Conservation (phyloP, 2,113 vertebrate genomes). For the Sciurus niger region DNA sequence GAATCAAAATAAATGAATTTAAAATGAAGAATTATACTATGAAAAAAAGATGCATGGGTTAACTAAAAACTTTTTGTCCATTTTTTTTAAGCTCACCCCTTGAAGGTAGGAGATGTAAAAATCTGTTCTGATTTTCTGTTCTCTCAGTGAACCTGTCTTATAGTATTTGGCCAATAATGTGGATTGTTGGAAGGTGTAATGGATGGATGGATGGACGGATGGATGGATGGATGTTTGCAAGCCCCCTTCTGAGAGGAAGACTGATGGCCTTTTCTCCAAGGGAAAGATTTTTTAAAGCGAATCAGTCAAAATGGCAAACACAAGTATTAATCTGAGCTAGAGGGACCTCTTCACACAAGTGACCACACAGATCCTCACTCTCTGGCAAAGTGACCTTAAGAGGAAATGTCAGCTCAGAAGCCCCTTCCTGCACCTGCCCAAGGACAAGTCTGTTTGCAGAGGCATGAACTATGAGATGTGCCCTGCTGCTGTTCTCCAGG, state of each 20-base stretch:
- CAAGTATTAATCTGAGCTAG: background rate
- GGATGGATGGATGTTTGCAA: background rate
- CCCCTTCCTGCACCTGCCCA: background rate
- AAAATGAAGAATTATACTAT: too few species aligned
- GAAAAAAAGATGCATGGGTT: background rate
- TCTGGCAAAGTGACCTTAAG: background rate
- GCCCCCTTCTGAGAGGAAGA: background rate
- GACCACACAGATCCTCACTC: background rate
- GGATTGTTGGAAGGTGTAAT: background rate
- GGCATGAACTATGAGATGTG: background rate
- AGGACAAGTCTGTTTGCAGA: background rate
- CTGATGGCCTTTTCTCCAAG: background rate
- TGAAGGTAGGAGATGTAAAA: background rate
- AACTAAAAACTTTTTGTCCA: background rate
- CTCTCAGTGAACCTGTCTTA: background rate
- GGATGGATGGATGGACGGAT: background rate
- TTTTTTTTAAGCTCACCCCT: background rate
- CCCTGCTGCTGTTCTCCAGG: background rate
- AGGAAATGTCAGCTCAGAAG: background rate
- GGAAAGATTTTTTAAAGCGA: background rate
- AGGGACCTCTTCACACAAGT: background rate
- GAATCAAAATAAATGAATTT: too few species aligned
- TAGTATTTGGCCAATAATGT: background rate
- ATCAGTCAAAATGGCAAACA: background rate
- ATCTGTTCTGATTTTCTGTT: background rate